These are phyloP conservation scores for Microplitis manilae DNA, from an alignment of 2,888 invertebrate species.

Conservation along the genomic window DNA sequence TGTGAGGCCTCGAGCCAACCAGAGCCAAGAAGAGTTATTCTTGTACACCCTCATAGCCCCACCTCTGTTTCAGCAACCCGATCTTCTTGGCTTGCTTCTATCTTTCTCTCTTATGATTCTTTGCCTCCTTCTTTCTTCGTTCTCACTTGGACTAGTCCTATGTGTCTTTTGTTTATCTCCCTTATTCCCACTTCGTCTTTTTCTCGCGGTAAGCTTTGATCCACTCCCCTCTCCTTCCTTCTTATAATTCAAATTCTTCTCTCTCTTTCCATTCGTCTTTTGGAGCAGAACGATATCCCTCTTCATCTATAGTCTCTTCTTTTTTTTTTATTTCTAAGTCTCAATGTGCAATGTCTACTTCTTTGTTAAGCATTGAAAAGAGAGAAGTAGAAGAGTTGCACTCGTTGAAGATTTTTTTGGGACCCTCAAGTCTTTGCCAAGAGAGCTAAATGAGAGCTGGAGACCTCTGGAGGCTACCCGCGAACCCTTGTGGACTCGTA, in stretches of 20 bases:
- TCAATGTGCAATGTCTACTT: conserved; percentile 38
- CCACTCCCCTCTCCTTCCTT: conserved; percentile 47
- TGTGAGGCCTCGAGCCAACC: conserved; percentile 67
- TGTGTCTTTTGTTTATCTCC: conserved; percentile 22
- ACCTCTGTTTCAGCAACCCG: conserved; percentile 63
- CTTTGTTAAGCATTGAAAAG: conserved; percentile 20
- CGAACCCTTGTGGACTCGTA: conserved; percentile 19
- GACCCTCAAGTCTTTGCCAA: conserved; percentile 18
- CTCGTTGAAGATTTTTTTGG: conserved; percentile 30
- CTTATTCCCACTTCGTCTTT: conserved; percentile 21
- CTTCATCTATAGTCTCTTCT: conserved; percentile 32
- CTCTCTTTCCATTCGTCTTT: conserved; percentile 36
- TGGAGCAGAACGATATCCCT: conserved; percentile 30
- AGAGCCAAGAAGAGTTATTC: conserved; percentile 67
- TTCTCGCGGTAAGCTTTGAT: conserved; percentile 45
- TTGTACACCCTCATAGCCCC: conserved; percentile 67
- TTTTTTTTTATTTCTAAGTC: conserved; percentile 19
- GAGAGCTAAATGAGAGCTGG: conserved; percentile 62
- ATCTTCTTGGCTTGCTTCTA: conserved; percentile 56
- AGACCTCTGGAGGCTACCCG: conserved; percentile 62
- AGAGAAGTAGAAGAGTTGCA: conserved; percentile 14
- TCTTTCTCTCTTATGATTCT: conserved; percentile 25
- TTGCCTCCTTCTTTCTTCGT: conserved; percentile 28
- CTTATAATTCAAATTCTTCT: conserved; percentile 42
- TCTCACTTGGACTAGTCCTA: conserved; percentile 24